Base-by-base conservation (phyloP, 2,888 invertebrate species). In the Lasioglossum pauxillum region DNA sequence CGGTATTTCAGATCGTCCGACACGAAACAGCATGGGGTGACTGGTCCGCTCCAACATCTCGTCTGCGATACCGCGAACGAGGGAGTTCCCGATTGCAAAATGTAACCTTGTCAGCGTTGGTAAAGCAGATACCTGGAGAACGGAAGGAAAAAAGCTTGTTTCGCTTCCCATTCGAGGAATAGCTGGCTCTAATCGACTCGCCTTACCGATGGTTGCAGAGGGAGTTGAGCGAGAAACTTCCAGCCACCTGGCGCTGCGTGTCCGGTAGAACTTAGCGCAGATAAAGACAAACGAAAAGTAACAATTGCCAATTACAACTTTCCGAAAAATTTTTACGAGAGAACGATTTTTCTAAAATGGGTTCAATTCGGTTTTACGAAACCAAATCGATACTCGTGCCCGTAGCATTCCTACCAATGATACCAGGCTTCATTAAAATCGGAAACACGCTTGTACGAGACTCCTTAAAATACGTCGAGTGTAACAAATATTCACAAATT, bases 101-200 rank as follows among this genome's bases (percentile, higher is more conserved):
- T n/a, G 23, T 38, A 2, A 41, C 19, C 69, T 83, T 82, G 73
- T 82, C 84, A 23, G 86, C 12, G 91, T 80, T 82, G 90, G 81
- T 91, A 91, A 91, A n/a, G 85, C 79, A 91, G 90, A 53, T 80
- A n/a, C 19, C 86, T 74, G 27, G 31, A 31, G 67, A 49, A 67
- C 23, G 77, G 67, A 27, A 27, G 2, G 14, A 81, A 16, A 5
- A 49, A 19, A 74, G 78, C 82, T 84, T 85, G 75, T 84, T 79
- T 46, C 44, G 19, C 23, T 19, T 31, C 19, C 46, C 4, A n/a
- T 46, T 35, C 23, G 80, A 85, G 53, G 27, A 41, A 31, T 8
- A 44, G 64, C 69, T 75, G 73, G 72, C 67, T 79, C 74, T 41
- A 27, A 35, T 44, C 38, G 14, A n/a, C 23, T 88, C 87, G 71